Base-by-base conservation (phyloP, 2,113 vertebrate species). In the Oostethus manadensis region DNA sequence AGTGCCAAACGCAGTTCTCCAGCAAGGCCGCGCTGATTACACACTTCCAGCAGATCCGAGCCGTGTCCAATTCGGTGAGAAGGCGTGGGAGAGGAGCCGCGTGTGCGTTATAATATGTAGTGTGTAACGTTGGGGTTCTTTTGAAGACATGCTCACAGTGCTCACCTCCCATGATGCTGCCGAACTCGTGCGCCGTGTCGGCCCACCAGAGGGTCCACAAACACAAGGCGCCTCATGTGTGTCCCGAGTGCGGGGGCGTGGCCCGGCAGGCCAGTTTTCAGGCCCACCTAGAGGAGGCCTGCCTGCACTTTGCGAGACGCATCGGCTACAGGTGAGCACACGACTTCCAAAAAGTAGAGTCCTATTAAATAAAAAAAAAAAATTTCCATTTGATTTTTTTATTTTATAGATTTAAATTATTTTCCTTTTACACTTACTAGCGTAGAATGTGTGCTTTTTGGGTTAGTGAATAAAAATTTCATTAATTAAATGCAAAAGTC, bases 181-280 rank as follows among this genome's bases (percentile, higher is more conserved):
- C 94, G 1, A 97, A 91, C 45, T 91, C 91, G 33, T 97, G 94
- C 85, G 93, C 94, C 64, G 90, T 92, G 58, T 74, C 86, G 0
- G 94, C 94, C n/a, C 94, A 97, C 51, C 93, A 95, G 89, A 90
- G 94, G 58, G 89, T 94, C 84, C 94, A 97, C 73, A 94, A 93
- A 71, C 93, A 90, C 86, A 88, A 83, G 4, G 88, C 94, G 0
- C 94, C 94, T 1, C 92, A 95, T 1, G 92, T 96, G 1, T 97
- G 94, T 77, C 94, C 94, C 0, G 94, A 96, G 78, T 97, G 94
- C 0, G 94, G 94, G 0, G 94, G 93, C 2, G 89, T 89, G 8
- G 94, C 94, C 70, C 89, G 92, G 10, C 89, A 92, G 71, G 89
- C 92, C 23, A 92, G 89, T 84, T 95, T 95, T 60, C 90, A 96